phyloP scores from a whole-genome alignment of 2,113 vertebrate species.

The Urocitellus parryii region DNA sequence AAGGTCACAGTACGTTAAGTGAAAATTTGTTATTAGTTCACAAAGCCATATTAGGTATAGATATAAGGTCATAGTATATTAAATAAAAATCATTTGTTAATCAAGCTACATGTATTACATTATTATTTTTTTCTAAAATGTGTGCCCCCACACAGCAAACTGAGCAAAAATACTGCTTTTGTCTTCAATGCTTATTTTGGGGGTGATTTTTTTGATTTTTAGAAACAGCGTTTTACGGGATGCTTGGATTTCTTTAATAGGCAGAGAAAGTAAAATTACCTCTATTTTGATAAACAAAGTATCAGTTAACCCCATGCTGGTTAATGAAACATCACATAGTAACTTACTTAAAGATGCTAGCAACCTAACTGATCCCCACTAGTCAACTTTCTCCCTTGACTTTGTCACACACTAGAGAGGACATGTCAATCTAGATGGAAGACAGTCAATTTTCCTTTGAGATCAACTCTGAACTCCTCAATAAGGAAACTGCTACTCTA shows the following conservation, averaged over 20 bases:
- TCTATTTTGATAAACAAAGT: slow-evolving; percentile 18
- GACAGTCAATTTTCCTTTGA: neutral
- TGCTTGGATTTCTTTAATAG: neutral
- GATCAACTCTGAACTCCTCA: neutral
- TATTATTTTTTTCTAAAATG: slow-evolving; percentile 13
- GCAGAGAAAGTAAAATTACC: neutral
- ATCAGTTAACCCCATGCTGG: neutral
- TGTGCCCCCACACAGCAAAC: neutral
- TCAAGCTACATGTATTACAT: neutral
- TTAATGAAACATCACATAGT: neutral
- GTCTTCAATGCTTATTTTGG: slow-evolving; percentile 9
- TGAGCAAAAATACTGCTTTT: neutral
- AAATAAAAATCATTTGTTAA: slow-evolving; percentile 11
- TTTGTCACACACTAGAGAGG: neutral
- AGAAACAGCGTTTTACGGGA: neutral
- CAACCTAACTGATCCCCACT: neutral
- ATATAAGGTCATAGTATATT: neutral
- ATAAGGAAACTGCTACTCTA: neutral
- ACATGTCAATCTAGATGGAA: neutral
- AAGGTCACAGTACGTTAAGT: too few species aligned
- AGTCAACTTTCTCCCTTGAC: neutral
- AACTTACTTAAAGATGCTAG: neutral
- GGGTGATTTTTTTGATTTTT: neutral
- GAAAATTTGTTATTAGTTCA: too few species aligned
- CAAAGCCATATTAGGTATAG: too few species aligned